Base-by-base conservation (phyloP, 2,113 vertebrate genomes). In the Megaceryle maxima region DNA sequence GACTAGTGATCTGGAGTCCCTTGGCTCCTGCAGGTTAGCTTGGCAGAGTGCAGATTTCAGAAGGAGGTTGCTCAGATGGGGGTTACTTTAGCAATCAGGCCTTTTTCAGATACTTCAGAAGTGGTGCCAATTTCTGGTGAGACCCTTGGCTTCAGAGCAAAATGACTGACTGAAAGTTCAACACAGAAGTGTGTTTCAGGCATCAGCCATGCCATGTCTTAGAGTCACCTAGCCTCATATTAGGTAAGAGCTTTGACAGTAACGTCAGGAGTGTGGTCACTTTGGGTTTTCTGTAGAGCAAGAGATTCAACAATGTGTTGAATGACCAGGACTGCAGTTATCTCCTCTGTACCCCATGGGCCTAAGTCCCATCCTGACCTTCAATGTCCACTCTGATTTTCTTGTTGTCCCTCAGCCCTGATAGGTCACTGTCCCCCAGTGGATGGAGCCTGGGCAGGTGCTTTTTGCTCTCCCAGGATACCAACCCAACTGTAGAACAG, bases 171-270 rank as follows among this genome's bases (percentile, higher is more conserved):
- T 50, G 51, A 28, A 3, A 25, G 10, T 73, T 53, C 5, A 7
- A 26, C 31, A 50, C 19, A 22, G 14, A 73, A 33, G 10, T 24
- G 16, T 57, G 41, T 35, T 67, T 39, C 55, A 35, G 69, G 62
- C 21, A 9, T 28, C 31, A 60, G 3, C 9, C 15, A 12, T 17
- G 25, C 25, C 35, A 5, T 12, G 16, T 35, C 43, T 82, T 13
- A 11, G 28, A 15, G 16, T 64, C 35, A 46, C 4, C 28, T 29
- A 17, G 51, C 4, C 55, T 67, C 35, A 4, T 0, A 0, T 20
- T 10, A 64, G 33, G 37, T 11, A 7, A 55, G 31, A 70, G n/a
- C 21, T 55, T 74, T 72, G 69, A 22, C 70, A 33, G 35, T n/a
- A 41, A 21, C 48, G 50, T 3, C 41, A 74, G 81, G 37, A 74